These are phyloP conservation scores for Genyomyrus donnyi DNA, from an alignment of 2,113 vertebrate species.

Conservation along the genomic window DNA sequence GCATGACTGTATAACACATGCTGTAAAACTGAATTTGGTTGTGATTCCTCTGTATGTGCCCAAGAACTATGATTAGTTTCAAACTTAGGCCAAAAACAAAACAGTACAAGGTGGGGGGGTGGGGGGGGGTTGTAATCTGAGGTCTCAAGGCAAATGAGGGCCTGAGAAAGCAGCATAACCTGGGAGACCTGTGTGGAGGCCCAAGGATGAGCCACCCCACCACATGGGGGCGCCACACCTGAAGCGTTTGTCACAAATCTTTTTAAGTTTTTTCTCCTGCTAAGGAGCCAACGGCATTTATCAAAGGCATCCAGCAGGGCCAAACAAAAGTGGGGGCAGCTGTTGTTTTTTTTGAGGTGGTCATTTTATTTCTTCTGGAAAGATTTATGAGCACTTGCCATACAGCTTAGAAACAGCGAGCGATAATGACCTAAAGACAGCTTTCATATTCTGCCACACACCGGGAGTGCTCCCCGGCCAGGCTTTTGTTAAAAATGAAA, in stretches of 20 bases:
- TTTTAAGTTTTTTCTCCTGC: background rate
- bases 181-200: background rate
- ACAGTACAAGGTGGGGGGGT: too few relatives aligned
- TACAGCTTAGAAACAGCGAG: background rate
- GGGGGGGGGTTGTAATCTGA: background rate
- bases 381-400: background rate
- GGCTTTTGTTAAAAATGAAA: constrained; percentile 15
- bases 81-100: background rate
- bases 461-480: background rate
- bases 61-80: background rate
- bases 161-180: background rate
- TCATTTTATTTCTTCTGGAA: constrained; percentile 14
- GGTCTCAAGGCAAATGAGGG: background rate
- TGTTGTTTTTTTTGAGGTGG: background rate
- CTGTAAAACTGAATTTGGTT: background rate
- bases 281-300: background rate
- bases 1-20: background rate
- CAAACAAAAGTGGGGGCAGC: constrained; percentile 11
- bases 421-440: constrained; percentile 15
- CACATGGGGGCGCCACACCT: background rate
- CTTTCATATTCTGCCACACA: constrained; percentile 14
- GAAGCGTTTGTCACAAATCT: background rate
- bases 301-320: background rate
- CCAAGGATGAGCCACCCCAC: background rate
- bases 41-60: background rate